Evolutionary conservation across 2,113 vertebrate genomes (phyloP).

Genomic region (Peromyscus leucopus): DNA sequence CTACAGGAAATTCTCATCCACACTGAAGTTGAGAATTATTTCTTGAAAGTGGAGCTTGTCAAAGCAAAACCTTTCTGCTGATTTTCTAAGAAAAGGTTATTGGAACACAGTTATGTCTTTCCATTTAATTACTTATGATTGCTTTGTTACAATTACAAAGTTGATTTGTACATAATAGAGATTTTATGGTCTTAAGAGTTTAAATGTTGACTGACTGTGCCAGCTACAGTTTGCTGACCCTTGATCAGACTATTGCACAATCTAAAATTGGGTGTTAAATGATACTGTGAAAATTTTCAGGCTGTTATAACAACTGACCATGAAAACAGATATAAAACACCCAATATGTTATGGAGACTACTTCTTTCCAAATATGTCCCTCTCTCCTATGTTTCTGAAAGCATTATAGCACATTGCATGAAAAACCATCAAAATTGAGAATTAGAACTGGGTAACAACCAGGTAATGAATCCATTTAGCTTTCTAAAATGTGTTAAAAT

Average conservation of each 20-base stretch:
- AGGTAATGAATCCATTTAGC: slow-evolving; percentile 72
- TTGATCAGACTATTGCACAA: neutral
- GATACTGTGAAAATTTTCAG: neutral
- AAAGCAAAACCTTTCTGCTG: neutral
- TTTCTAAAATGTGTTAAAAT: slow-evolving; percentile 68
- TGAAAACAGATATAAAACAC: slow-evolving; percentile 23
- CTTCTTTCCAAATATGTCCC: slow-evolving; percentile 14
- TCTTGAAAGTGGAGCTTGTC: neutral
- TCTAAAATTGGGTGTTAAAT: slow-evolving; percentile 20
- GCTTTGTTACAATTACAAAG: neutral
- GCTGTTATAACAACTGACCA: neutral
- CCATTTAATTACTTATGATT: neutral
- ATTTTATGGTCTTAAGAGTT: neutral
- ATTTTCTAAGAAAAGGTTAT: neutral
- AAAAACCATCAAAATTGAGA: slow-evolving; percentile 61
- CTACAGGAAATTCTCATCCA: neutral
- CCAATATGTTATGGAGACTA: slow-evolving; percentile 6
- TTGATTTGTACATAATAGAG: neutral
- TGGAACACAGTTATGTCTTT: neutral
- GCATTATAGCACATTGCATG: neutral
- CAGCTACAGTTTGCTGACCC: neutral
- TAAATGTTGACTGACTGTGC: neutral
- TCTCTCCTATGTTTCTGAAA: slow-evolving; percentile 40
- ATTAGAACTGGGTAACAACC: slow-evolving; percentile 61
- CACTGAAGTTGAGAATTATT: neutral